Conservation (phyloP, 1,140 invertebrate species). For the fruit fly (Drosophila melanogaster) region Release_6_plus_ISO1_MT NT_033777.3:17965501-17966000, state of each 20-base stretch:
- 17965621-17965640: constrained; percentile 41
- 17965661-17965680: constrained; percentile 62
- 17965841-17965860: constrained; percentile 30
- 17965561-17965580: constrained; percentile 26
- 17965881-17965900: not conserved
- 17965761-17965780: constrained; percentile 26
- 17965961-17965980: not conserved
- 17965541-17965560: constrained; percentile 13
- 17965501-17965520: constrained; percentile 80
- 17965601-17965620: constrained; percentile 66
- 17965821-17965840: constrained; percentile 32
- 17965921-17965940: not conserved
- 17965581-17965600: constrained; percentile 58
- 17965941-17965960: not conserved
- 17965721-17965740: constrained; percentile 40
- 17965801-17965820: constrained; percentile 1
- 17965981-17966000: not conserved
- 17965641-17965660: constrained; percentile 32
- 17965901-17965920: not conserved
- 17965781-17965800: constrained; percentile 52
- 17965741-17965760: constrained; percentile 48
- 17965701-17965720: constrained; percentile 35
- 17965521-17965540: constrained; percentile 7
- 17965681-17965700: constrained; percentile 36
- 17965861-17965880: not conserved